Evolutionary conservation across 2,797 vertebrate genomes (phyloP), one percentile per base, ranked within the genome.

Genomic region (Peromyscus aztecus): DNA sequence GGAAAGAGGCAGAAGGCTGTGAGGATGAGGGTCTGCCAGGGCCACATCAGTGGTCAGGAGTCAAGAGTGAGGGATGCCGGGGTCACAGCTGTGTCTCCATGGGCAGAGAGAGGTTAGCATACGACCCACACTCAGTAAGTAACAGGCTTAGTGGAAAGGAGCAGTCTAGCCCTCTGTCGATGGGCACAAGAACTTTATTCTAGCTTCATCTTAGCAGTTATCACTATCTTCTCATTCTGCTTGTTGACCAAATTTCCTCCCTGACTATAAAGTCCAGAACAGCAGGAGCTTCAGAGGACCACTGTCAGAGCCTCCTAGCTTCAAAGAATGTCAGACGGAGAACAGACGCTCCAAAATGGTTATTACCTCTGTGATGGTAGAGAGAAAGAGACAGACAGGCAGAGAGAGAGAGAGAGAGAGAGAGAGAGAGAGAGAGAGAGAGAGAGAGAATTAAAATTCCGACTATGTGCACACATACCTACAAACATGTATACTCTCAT

Each of bases 61-160:
- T 16, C 65, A 17, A 16, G 71, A 55, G 37, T 9, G 4, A 29
- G 55, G 3, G 4, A 31, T 14, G 27, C n/a, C 59, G 29, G 16
- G 13, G 4, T n/a, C 9, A 11, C 52, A 14, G 59, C 2, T n/a
- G 31, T 14, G 49, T 88, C 21, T 40, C 46, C 10, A 17, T 34
- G 46, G 10, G 55, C 46, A 6, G 37, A 14, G 37, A 13, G 14
- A 4, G n/a, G 43, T n/a, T 21, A 23, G 37, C 61, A 9, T 16
- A 4, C 0, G 7, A 21, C 37, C 14, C 1, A 9, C 0, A 0
- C 63, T n/a, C 46, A 1, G 2, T 24, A 1, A 3, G 31, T 19
- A 63, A 61, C 57, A 12, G 21, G 5, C 24, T 24, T 59, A n/a
- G 43, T 61, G 12, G 13, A 65, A 77, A 61, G 46, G 34, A n/a